Percentiles rank a stretch among this genome's conserved stretches.
phyloP scores from a whole-genome alignment of 1,140 invertebrate genomes.

The Lamellibrachia luymesi region DNA sequence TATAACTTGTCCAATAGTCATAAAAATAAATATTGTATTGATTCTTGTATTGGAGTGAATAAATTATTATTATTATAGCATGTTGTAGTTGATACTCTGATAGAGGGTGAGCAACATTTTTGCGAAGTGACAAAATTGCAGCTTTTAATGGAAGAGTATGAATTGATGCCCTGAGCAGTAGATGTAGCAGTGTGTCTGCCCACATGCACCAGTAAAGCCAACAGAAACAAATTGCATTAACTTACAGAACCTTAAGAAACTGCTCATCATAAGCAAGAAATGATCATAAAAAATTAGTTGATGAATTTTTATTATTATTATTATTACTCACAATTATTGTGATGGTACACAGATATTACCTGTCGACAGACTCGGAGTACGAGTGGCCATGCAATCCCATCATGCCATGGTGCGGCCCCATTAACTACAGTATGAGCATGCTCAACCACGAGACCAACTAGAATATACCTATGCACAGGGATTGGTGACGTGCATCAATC shows the following conservation, averaged over 20 bases:
- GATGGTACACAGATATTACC: neutral
- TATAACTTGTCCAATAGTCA: neutral
- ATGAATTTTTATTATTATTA: neutral
- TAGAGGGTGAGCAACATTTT: neutral
- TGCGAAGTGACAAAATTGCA: neutral
- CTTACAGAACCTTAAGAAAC: neutral
- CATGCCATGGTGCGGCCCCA: too few species aligned
- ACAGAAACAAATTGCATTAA: neutral
- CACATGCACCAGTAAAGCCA: too few species aligned
- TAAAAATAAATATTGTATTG: too few species aligned
- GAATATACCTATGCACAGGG: neutral
- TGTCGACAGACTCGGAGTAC: neutral
- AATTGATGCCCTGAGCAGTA: neutral
- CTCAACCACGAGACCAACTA: neutral
- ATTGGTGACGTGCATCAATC: neutral
- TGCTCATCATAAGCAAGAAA: neutral
- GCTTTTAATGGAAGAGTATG: neutral
- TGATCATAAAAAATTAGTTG: neutral
- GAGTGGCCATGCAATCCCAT: neutral
- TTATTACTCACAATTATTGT: neutral
- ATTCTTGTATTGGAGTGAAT: too few species aligned
- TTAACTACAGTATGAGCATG: neutral
- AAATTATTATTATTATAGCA: too few species aligned
- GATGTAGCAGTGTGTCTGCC: neutral
- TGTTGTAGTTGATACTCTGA: too few species aligned